A percentile compares a stretch with the other conserved stretches of the same genome.
Evolutionary conservation across 1,140 invertebrate genomes (phyloP).

Genomic region (Marisa cornuarietis): DNA sequence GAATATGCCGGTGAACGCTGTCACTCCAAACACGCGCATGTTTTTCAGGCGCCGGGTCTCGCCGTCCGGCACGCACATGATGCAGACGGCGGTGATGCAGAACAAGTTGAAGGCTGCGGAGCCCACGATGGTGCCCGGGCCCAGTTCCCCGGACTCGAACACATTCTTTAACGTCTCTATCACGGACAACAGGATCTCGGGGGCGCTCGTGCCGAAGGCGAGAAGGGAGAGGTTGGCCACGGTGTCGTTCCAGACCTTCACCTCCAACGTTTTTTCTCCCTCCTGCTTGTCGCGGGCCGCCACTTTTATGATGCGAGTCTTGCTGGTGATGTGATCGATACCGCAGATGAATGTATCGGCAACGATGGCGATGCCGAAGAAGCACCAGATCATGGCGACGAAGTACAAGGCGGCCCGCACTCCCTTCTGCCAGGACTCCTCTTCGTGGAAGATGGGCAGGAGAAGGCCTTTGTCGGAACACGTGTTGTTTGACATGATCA

Average conservation of each 20-base stretch:
- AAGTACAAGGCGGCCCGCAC: constrained; percentile 70
- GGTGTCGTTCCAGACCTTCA: constrained; percentile 73
- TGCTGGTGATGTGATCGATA: constrained; percentile 76
- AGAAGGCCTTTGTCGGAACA: constrained; percentile 69
- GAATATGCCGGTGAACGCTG: constrained; percentile 71
- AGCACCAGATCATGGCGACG: constrained; percentile 70
- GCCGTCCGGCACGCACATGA: constrained; percentile 69
- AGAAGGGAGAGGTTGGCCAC: constrained; percentile 75
- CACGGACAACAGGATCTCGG: constrained; percentile 74
- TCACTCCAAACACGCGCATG: constrained; percentile 70
- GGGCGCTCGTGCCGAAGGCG: constrained; percentile 75
- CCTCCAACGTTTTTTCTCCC: constrained; percentile 51
- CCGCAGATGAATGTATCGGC: constrained; percentile 75
- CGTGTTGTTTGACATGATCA: constrained; percentile 54
- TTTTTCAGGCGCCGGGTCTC: constrained; percentile 87
- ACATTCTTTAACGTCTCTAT: constrained; percentile 72
- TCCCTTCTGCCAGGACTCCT: constrained; percentile 67
- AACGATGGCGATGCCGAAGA: constrained; percentile 72
- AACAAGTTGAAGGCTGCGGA: constrained; percentile 76
- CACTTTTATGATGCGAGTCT: constrained; percentile 70
- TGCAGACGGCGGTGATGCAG: constrained; percentile 72
- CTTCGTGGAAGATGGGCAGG: constrained; percentile 71
- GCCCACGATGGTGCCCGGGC: constrained; percentile 76
- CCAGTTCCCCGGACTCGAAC: constrained; percentile 70
- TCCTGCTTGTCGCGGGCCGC: constrained; percentile 51